These are phyloP conservation scores for Otus sunia DNA, from an alignment of 2,113 vertebrate species.

Conservation along the genomic window DNA sequence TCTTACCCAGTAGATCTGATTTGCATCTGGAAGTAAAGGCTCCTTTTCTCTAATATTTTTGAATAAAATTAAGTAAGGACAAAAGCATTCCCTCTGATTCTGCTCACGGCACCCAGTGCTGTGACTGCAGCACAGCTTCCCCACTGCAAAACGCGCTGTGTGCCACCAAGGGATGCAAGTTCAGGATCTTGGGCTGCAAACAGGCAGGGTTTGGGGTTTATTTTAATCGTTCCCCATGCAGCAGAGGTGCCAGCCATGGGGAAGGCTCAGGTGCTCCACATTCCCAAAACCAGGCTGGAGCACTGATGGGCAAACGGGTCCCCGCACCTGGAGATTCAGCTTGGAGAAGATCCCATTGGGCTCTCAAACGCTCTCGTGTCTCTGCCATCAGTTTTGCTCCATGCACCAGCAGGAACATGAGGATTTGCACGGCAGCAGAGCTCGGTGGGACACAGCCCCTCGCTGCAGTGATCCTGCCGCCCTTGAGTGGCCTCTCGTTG, in stretches of 20 bases:
- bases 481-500: background rate
- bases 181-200: background rate
- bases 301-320: too few species aligned
- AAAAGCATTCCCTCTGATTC: background rate
- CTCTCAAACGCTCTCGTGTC: fast-evolving
- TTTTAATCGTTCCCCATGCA: fast-evolving
- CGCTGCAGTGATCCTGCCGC: background rate
- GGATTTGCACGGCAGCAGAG: background rate
- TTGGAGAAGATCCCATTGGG: background rate
- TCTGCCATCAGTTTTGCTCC: background rate
- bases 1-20: background rate
- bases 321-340: background rate
- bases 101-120: background rate
- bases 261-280: background rate
- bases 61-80: background rate
- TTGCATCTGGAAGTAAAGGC: background rate
- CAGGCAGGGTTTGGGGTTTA: background rate
- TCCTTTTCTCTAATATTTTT: background rate
- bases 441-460: background rate
- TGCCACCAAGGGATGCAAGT: background rate
- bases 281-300: background rate
- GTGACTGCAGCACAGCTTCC: background rate
- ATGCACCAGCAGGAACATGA: fast-evolving
- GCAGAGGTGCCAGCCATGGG: fast-evolving
- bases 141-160: fast-evolving